A percentile compares a stretch with the other conserved stretches of the same genome.
Evolutionary conservation across 1,140 invertebrate genomes (phyloP).

Genomic region (Cotesia glomerata): DNA sequence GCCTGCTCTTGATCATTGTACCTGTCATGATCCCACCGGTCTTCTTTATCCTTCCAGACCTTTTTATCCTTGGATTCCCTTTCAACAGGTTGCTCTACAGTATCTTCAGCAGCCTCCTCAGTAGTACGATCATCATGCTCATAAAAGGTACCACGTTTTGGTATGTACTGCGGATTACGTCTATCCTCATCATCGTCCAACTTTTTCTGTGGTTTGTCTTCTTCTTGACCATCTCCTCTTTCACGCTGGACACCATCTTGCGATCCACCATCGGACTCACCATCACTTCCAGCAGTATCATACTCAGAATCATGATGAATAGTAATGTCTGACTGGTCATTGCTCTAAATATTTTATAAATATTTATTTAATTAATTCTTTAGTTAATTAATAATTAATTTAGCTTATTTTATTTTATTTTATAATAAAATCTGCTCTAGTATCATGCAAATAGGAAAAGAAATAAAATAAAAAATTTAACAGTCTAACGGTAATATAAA

Average conservation of each 20-base stretch:
- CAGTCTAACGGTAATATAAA: too few species aligned
- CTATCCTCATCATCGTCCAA: conserved; percentile 93
- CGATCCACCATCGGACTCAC: conserved; percentile 50
- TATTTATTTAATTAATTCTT: neutral
- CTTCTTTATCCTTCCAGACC: conserved; percentile 71
- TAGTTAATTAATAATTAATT: conserved; percentile 4
- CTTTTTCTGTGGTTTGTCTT: conserved; percentile 68
- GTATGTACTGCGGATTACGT: conserved; percentile 96
- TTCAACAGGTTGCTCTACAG: conserved; percentile 52
- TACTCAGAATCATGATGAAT: conserved; percentile 62
- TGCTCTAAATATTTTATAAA: conserved; percentile 49
- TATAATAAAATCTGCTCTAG: too few species aligned
- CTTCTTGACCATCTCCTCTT: conserved; percentile 69
- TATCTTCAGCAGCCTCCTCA: conserved; percentile 66
- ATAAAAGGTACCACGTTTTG: conserved; percentile 94
- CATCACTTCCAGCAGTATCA: conserved; percentile 62
- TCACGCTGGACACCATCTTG: conserved; percentile 61
- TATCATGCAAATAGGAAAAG: too few species aligned
- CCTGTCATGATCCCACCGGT: conserved; percentile 89
- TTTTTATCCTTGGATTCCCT: conserved; percentile 64
- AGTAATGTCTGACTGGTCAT: conserved; percentile 61
- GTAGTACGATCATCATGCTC: conserved; percentile 93
- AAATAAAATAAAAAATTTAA: too few species aligned
- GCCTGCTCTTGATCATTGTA: conserved; percentile 82
- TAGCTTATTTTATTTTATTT: too few species aligned